A percentile compares a stretch with the other conserved stretches of the same genome.
Evolutionary conservation across 1,140 invertebrate species (phyloP).

Genomic region (Drosophila setifemur): DNA sequence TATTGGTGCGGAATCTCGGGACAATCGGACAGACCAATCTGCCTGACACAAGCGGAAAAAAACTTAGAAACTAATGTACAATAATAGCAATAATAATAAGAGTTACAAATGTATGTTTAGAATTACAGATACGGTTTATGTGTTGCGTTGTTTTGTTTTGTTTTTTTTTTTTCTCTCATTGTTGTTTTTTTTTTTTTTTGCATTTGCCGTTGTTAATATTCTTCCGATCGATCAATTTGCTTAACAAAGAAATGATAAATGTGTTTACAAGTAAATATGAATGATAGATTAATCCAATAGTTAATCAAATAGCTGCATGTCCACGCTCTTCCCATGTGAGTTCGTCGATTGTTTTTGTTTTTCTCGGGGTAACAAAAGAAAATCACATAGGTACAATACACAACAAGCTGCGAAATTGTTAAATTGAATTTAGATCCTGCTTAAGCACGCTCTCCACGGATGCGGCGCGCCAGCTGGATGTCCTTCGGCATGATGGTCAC

Average conservation of each 20-base stretch:
- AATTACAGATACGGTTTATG: conserved; percentile 52
- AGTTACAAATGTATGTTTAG: conserved; percentile 39
- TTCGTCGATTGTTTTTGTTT: background rate
- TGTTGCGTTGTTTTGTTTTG: conserved; percentile 14
- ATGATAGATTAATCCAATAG: conserved; percentile 21
- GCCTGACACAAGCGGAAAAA: conserved; percentile 10
- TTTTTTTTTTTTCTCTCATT: background rate
- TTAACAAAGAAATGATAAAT: conserved; percentile 19
- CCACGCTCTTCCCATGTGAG: background rate
- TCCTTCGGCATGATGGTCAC: conserved; percentile 97
- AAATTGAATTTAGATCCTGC: conserved; percentile 1
- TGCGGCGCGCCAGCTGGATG: conserved; percentile 92
- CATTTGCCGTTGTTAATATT: background rate
- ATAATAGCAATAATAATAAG: conserved; percentile 59
- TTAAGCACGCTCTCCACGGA: conserved; percentile 89
- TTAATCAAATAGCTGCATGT: background rate
- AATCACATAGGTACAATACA: too few relatives aligned
- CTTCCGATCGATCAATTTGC: background rate
- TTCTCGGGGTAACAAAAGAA: background rate
- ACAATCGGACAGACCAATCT: background rate
- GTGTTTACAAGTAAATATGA: conserved; percentile 20
- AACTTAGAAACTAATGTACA: conserved; percentile 66
- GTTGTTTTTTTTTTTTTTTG: background rate
- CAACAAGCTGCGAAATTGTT: too few relatives aligned
- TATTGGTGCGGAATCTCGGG: too few relatives aligned